phyloP scores from a whole-genome alignment of 2,888 invertebrate genomes.

The Ectropis crepuscularia region DNA sequence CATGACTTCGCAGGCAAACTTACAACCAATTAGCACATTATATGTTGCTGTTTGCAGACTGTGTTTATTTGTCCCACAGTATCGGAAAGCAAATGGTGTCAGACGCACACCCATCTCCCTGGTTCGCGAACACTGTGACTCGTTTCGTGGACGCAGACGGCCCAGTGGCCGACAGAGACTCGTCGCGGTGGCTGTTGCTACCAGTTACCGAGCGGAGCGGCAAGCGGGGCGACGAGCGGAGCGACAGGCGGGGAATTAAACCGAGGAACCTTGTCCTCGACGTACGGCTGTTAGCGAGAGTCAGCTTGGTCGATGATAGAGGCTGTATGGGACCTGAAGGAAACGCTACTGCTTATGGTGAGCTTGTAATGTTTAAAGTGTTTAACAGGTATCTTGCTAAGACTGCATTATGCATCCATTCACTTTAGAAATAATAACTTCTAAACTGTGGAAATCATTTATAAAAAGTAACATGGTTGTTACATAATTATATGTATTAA shows the following conservation, averaged over 20 bases:
- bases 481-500: no score
- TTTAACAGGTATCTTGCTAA: neutral
- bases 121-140: constrained; percentile 66
- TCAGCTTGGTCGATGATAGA: constrained; percentile 69
- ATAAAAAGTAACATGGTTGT: no score
- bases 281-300: constrained; percentile 67
- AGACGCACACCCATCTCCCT: constrained; percentile 68
- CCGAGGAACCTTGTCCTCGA: constrained; percentile 50
- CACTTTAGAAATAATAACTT: no score
- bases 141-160: constrained; percentile 58
- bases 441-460: no score
- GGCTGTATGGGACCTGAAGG: constrained; percentile 71
- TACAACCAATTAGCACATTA: no score
- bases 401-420: neutral
- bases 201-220: constrained; percentile 57
- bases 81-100: constrained; percentile 75
- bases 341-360: constrained; percentile 73
- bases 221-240: constrained; percentile 42
- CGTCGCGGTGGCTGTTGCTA: constrained; percentile 54
- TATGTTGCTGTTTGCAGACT: no score
- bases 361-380: constrained; percentile 30
- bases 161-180: constrained; percentile 58
- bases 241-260: constrained; percentile 21
- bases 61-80: constrained; percentile 50
- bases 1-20: no score